These are phyloP conservation scores for Eupithecia inturbata DNA, from an alignment of 2,888 invertebrate species.

Conservation along the genomic window DNA sequence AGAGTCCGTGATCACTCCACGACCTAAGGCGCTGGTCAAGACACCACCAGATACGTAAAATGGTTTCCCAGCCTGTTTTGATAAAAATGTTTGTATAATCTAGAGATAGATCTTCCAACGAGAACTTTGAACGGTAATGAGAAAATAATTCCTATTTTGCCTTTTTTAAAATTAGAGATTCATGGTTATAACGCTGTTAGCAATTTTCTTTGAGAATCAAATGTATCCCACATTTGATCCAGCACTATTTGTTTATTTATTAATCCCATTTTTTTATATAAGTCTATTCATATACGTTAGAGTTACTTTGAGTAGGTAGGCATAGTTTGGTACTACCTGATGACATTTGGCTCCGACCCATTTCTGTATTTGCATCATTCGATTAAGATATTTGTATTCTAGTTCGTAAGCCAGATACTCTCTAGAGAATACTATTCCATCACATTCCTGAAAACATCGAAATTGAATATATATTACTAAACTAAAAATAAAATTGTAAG, in stretches of 20 bases:
- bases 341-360: conserved; percentile 66
- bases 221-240: background rate
- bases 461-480: background rate
- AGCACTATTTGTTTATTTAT: background rate
- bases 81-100: background rate
- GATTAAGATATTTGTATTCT: conserved; percentile 37
- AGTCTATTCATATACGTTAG: background rate
- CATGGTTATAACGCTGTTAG: background rate
- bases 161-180: background rate
- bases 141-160: background rate
- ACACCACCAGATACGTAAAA: conserved; percentile 66
- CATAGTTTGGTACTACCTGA: conserved; percentile 51
- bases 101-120: background rate
- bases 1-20: conserved; percentile 46
- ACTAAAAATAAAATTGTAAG: background rate
- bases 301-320: background rate
- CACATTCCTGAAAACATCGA: conserved; percentile 57
- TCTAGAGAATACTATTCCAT: conserved; percentile 65
- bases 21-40: conserved; percentile 50
- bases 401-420: conserved; percentile 68
- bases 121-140: background rate
- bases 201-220: background rate
- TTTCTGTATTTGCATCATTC: conserved; percentile 65
- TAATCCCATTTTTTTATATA: background rate
- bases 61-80: conserved; percentile 65